Evolutionary conservation across 2,113 vertebrate species (phyloP), one percentile per base, ranked within the genome.

Genomic region (Abramis brama): DNA sequence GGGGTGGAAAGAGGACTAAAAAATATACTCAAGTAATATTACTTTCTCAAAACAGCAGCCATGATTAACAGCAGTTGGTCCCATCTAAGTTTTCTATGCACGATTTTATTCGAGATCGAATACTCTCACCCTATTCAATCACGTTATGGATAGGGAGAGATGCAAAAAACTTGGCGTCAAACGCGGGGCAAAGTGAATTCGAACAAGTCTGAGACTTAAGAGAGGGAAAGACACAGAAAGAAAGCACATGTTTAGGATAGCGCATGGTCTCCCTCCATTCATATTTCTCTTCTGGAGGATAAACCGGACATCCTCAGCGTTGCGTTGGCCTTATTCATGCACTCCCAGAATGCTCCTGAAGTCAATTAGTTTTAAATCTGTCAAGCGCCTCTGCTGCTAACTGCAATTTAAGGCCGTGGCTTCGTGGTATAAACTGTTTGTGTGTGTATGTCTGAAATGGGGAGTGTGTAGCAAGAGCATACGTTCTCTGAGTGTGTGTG

Each of bases 301-400:
- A 57, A 27, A n/a, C 19, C 23, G 50, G 50, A 73, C 27, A 23
- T 70, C 66, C 82, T 83, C 82, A 12, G 82, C 57, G 50, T 68
- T 39, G 82, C 50, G 2, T 10, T 83, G 82, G 82, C 82, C 82
- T 83, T 83, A 83, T 83, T 83, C 82, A 83, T 59, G 68, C 82
- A 73, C 82, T 83, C 68, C 81, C 81, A 4, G 23, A 25, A 59
- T 83, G 30, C 33, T 83, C 19, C 82, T 43, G 82, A 73, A 73
- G 82, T 73, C 68, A 83, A 73, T 83, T 73, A 57, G 82, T 83
- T 83, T 83, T 83, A 73, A 73, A 83, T 71, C 85, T 86, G 85
- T 79, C 77, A 79, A 70, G 66, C 36, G 23, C 76, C 62, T 57
- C 30, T 57, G 75, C 84, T 57, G 68, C 66, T 83, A 83, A 83